Base-by-base conservation (phyloP, 2,888 invertebrate genomes). In the Taphrorychus bicolor region DNA sequence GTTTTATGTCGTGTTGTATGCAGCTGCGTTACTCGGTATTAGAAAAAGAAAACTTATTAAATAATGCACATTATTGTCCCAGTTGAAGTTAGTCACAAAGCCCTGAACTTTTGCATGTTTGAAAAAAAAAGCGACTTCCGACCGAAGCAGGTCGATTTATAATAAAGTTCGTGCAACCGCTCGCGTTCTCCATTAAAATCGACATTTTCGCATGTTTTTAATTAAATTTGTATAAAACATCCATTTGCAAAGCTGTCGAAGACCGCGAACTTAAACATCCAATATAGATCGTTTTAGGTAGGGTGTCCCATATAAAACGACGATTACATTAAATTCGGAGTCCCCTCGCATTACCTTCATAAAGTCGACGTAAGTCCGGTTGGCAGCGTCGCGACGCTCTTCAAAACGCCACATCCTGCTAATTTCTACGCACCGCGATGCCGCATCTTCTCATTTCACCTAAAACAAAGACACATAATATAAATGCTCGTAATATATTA, bases 31-130 rank as follows among this genome's bases (percentile, higher is more conserved):
- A 11, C 32, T 32, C n/a, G n/a, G n/a, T n/a, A n/a, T n/a, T n/a
- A n/a, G n/a, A n/a, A n/a, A n/a, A n/a, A n/a, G n/a, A 45, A 58
- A 42, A 45, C 45, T 58, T 42, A 45, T 58, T 56, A 45, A 42
- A 32, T 32, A 45, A n/a, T 45, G 45, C 45, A 45, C 49, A 14
- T 59, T 42, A 19, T 45, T 56, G 41, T 45, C 14, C 17, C 14
- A 16, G 51, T 42, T 58, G 58, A n/a, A n/a, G n/a, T n/a, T n/a
- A n/a, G n/a, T n/a, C n/a, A 58, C 58, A 14, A 16, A 17, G 21
- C 21, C 17, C 14, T 40, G 7, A 16, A 48, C 23, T 58, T 21
- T 48, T 48, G 23, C 24, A 5, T 58, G 24, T 24, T 45, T 32
- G 9, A 16, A 21, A 5, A 16, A 45, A 45, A 14, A 45, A n/a